These are phyloP conservation scores for Brienomyrus longianalis DNA, from an alignment of 2,113 vertebrate species.

Conservation along the genomic window DNA sequence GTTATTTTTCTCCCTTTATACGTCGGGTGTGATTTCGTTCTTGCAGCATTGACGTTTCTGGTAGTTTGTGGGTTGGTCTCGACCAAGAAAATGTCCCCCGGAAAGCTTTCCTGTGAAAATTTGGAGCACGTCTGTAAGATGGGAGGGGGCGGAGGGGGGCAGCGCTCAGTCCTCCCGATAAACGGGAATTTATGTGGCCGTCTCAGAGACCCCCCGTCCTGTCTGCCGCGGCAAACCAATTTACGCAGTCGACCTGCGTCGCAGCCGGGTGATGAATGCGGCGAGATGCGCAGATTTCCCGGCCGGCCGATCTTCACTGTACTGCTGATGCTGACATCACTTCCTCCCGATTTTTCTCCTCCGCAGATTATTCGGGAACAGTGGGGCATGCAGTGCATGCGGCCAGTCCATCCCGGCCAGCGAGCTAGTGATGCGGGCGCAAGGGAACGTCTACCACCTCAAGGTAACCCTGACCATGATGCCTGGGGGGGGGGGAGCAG, in stretches of 20 bases:
- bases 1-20: not conserved
- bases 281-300: not conserved
- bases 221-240: not conserved
- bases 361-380: slow-evolving; percentile 95
- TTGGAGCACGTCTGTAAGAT: not conserved
- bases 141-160: not conserved
- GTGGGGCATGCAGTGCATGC: slow-evolving; percentile 94
- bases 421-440: slow-evolving; percentile 97
- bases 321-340: not conserved
- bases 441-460: slow-evolving; percentile 99
- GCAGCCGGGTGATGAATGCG: not conserved
- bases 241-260: not conserved
- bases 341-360: not conserved
- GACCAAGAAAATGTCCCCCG: not conserved
- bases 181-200: not conserved
- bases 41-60: not conserved
- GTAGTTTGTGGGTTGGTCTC: not conserved
- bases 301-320: not conserved
- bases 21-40: not conserved
- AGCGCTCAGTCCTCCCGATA: not conserved
- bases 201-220: not conserved
- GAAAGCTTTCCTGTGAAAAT: not conserved
- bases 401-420: slow-evolving; percentile 98
- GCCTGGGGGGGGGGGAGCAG: not conserved
- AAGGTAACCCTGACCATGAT: slow-evolving; percentile 69